A percentile compares a stretch with the other conserved stretches of the same genome.
These are phyloP conservation scores for Adelphocoris suturalis DNA, from an alignment of 2,888 invertebrate species.

Conservation along the genomic window DNA sequence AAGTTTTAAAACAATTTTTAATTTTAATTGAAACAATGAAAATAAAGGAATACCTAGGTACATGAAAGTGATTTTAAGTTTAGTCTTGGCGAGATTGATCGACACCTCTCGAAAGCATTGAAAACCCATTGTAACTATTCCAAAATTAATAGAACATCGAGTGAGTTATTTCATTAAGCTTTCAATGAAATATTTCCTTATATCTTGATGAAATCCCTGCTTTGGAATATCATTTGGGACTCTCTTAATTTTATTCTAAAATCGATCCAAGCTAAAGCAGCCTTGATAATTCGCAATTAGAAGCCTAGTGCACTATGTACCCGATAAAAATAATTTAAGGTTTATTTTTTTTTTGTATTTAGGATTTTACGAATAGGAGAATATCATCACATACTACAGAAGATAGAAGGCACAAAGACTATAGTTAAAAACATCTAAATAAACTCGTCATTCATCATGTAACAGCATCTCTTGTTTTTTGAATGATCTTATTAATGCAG, in stretches of 20 bases:
- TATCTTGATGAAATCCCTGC: not conserved
- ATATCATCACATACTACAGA: slow-evolving; percentile 66
- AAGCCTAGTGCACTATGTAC: slow-evolving; percentile 48
- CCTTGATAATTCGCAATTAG: slow-evolving; percentile 13
- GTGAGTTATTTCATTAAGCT: not conserved
- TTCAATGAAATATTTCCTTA: not conserved
- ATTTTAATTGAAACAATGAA: no score
- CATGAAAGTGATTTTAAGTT: no score
- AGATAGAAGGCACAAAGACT: slow-evolving; percentile 71
- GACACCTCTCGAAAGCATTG: no score
- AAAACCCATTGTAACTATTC: no score
- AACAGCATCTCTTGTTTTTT: slow-evolving; percentile 40
- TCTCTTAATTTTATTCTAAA: not conserved
- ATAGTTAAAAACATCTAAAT: slow-evolving; percentile 61
- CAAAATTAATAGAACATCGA: no score
- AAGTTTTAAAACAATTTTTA: no score
- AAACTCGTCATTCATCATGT: slow-evolving; percentile 6
- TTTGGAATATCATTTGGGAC: not conserved
- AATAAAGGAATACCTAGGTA: no score
- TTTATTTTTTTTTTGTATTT: not conserved
- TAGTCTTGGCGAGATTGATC: no score
- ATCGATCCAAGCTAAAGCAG: slow-evolving; percentile 67
- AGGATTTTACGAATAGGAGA: slow-evolving; percentile 37
- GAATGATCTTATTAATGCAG: slow-evolving; percentile 44
- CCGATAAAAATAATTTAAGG: slow-evolving; percentile 57